Evolutionary conservation across 2,797 vertebrate genomes (phyloP).

Genomic region (Clangula hyemalis): DNA sequence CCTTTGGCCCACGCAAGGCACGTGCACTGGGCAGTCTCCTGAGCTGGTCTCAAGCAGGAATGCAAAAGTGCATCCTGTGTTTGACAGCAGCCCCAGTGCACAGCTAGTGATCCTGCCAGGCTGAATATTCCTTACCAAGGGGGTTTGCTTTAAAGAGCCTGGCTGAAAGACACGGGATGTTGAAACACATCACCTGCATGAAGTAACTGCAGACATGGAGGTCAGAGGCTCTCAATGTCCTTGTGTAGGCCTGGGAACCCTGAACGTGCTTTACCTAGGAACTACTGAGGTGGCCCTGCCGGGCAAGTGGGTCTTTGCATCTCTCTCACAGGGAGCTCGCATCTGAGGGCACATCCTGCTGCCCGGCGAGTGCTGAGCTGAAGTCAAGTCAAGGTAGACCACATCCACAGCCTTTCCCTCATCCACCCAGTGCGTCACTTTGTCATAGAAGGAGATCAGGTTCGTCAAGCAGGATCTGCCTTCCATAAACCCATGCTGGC

Average conservation of each 20-base stretch:
- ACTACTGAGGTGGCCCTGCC: not conserved
- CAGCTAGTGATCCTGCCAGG: not conserved
- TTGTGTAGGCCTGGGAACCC: not conserved
- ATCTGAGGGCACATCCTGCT: not conserved
- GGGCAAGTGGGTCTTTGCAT: not conserved
- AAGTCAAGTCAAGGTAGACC: no score
- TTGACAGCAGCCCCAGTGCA: not conserved
- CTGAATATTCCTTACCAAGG: rapidly evolving
- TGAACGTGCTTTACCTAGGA: not conserved
- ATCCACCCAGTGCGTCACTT: no score
- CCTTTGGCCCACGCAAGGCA: not conserved
- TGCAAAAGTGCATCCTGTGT: not conserved
- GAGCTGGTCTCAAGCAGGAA: not conserved
- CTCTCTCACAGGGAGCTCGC: rapidly evolving
- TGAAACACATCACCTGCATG: not conserved
- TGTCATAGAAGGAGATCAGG: no score
- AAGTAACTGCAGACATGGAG: not conserved
- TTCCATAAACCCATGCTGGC: no score
- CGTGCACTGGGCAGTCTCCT: not conserved
- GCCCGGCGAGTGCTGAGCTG: not conserved
- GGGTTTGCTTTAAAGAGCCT: not conserved
- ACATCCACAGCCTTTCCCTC: no score
- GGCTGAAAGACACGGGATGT: not conserved
- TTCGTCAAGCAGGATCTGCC: no score
- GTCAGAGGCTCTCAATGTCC: rapidly evolving